Evolutionary conservation across 1,140 invertebrate genomes (phyloP), one percentile per base, ranked within the genome.

Genomic region (Hormaphis cornu): DNA sequence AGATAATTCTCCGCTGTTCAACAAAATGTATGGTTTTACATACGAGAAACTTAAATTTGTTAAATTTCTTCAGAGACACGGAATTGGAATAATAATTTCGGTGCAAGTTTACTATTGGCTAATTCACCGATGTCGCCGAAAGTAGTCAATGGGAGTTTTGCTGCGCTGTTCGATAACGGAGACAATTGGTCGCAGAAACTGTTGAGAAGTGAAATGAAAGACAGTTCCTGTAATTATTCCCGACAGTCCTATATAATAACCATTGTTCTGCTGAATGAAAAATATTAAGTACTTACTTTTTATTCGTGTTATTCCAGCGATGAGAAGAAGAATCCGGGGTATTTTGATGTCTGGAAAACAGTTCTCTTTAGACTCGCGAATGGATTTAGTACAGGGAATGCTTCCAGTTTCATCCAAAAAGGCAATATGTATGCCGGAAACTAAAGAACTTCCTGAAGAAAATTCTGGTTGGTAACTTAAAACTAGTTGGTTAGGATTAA

Each of bases 71-170:
- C 77, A 88, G 91, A 93, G 76, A 91, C 89, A 6, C 86, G 87
- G 70, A 86, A 89, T 74, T 83, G 85, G 71, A 90, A 88, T 74
- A 88, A 89, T 71, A 86, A 91, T 53, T 97, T 96, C 75, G 94
- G 95, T 10, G 94, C 95, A 16, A 97, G 93, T 77, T 82, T 95
- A 2, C 81, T 98, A 18, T 79, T 98, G 26, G 88, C 95, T 10
- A 97, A 97, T 78, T 92, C 91, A 24, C 95, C 95, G 1, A 93
- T 96, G 87, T 96, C 93, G 26, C 95, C 95, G 0, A 97, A 97
- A 81, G 90, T 98, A 20, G 91, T 97, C 8, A 97, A 97, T 75
- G 95, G 93, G 1, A 96, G 91, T 72, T 97, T 95, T 79, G 94
- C 90, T 0, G 95, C 94, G 8, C 89, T 98, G 71, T 94, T 95